phyloP scores from a whole-genome alignment of 1,140 invertebrate species.

The Drosophila micromelanica region DNA sequence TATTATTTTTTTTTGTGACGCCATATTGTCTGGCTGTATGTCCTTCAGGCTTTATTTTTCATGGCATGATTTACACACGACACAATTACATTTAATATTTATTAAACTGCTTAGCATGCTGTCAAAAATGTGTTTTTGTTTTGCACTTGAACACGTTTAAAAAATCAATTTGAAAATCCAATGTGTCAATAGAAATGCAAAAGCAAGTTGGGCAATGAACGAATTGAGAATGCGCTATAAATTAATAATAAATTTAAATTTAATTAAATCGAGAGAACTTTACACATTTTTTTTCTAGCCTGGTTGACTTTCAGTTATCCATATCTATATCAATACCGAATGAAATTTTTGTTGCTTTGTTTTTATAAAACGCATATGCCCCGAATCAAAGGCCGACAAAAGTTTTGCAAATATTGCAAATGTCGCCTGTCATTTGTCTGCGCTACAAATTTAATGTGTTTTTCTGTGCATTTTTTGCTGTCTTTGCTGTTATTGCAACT shows the following conservation, averaged over 20 bases:
- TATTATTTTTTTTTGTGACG: slow-evolving; percentile 25
- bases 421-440: slow-evolving; percentile 30
- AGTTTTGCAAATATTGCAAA: slow-evolving; percentile 13
- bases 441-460: slow-evolving; percentile 50
- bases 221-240: no score
- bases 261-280: no score
- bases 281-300: no score
- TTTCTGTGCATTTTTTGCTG: slow-evolving; percentile 32
- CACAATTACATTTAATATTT: slow-evolving; percentile 35
- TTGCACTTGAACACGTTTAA: slow-evolving; percentile 10
- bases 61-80: slow-evolving; percentile 1
- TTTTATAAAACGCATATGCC: no score
- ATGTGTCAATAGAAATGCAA: no score
- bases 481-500: slow-evolving; percentile 37
- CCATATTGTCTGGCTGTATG: slow-evolving; percentile 27
- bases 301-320: no score
- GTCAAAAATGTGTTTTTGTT: slow-evolving; percentile 3
- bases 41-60: slow-evolving; percentile 9
- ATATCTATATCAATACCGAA: no score
- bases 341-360: no score
- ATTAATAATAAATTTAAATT: no score
- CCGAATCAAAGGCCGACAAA: no score
- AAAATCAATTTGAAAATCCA: no score
- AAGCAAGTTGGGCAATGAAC: no score
- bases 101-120: slow-evolving; percentile 39